Percentiles rank a stretch among this genome's conserved stretches.
Evolutionary conservation across 1,140 invertebrate species (phyloP).

Genomic region (Drosophila orosa): DNA sequence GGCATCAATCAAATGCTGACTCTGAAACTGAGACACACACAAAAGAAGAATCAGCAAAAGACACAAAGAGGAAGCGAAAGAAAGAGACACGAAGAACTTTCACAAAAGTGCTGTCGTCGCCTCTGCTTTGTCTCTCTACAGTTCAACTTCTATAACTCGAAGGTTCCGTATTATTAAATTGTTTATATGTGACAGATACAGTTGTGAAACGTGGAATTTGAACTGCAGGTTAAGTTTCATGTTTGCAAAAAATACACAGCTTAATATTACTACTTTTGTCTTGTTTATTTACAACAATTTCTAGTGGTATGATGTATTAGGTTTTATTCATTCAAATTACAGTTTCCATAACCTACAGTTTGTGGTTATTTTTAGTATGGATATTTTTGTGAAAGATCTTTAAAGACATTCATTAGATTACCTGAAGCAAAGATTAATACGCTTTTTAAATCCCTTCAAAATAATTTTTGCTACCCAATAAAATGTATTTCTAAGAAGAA

Average conservation of each 20-base stretch:
- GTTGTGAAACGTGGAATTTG: slow-evolving; percentile 1
- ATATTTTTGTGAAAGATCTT: background rate
- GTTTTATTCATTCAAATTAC: background rate
- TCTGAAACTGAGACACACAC: slow-evolving; percentile 46
- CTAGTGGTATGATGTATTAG: background rate
- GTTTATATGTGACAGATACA: slow-evolving; percentile 10
- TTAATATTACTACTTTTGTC: background rate
- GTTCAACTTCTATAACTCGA: slow-evolving; percentile 5
- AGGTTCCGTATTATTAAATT: slow-evolving; percentile 14
- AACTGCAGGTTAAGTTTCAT: slow-evolving; percentile 7
- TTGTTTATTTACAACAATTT: background rate
- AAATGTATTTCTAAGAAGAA: too few species aligned
- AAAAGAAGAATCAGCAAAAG: slow-evolving; percentile 42
- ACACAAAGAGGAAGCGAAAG: slow-evolving; percentile 3
- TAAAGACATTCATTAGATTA: background rate
- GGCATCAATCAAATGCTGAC: slow-evolving; percentile 67
- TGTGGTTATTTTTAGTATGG: background rate
- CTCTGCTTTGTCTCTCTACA: slow-evolving; percentile 30
- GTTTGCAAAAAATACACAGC: background rate
- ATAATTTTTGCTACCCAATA: too few species aligned
- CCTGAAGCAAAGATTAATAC: background rate
- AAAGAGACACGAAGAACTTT: slow-evolving; percentile 29
- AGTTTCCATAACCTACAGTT: background rate
- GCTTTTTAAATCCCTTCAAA: background rate
- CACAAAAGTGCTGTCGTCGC: slow-evolving; percentile 22